Conservation (phyloP, 2,113 vertebrate species). For the Lycaon pictus region DNA sequence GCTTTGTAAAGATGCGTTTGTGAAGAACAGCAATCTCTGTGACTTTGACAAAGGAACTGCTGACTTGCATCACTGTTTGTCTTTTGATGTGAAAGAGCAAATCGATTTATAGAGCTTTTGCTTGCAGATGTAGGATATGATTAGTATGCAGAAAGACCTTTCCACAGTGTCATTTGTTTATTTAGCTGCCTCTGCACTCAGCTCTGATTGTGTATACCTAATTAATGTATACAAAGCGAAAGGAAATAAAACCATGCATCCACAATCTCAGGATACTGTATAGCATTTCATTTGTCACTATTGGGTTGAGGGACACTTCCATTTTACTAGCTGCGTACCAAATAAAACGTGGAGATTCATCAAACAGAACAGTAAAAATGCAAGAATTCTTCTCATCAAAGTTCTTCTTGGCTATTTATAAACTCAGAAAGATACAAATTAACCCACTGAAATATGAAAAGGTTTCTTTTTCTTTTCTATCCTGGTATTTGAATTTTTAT, state of each 20-base stretch:
- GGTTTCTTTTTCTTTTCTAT: conserved; percentile 11
- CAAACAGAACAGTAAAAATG: conserved; percentile 71
- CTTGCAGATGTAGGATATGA: conserved; percentile 95
- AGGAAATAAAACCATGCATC: conserved; percentile 87
- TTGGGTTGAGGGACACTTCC: conserved; percentile 56
- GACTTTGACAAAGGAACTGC: conserved; percentile 99
- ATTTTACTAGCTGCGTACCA: conserved; percentile 77
- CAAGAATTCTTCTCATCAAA: conserved; percentile 69
- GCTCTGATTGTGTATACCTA: conserved; percentile 91
- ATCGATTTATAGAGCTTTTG: conserved; percentile 97
- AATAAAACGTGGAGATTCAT: conserved; percentile 71
- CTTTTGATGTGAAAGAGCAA: conserved; percentile 99
- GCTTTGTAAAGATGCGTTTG: conserved; percentile 94
- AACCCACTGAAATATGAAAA: conserved; percentile 73
- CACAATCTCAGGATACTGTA: conserved; percentile 84
- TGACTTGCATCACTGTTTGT: conserved; percentile 99
- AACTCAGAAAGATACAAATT: conserved; percentile 77
- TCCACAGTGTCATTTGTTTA: conserved; percentile 93
- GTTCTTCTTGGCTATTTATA: conserved; percentile 67
- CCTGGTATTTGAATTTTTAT: conserved; percentile 85
- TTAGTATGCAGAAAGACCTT: conserved; percentile 97
- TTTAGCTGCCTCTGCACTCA: conserved; percentile 92
- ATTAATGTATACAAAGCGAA: conserved; percentile 92
- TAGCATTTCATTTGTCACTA: conserved; percentile 81
- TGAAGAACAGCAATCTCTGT: conserved; percentile 97